Conservation (phyloP, 1,140 invertebrate genomes). For the Macrobrachium nipponense region DNA sequence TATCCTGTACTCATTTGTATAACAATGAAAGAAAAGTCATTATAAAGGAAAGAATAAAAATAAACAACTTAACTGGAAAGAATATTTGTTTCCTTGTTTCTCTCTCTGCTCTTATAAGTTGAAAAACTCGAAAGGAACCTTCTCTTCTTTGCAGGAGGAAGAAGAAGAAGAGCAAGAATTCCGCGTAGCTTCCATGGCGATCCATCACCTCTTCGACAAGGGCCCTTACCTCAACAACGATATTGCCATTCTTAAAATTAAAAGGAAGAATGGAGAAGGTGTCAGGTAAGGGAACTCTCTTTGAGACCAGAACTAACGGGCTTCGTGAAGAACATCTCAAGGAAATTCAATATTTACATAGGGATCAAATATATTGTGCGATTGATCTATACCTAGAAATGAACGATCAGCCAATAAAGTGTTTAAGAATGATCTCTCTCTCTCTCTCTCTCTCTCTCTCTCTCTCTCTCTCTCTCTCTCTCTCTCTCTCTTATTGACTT, state of each 20-base stretch:
- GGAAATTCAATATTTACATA: neutral
- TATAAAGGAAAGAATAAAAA: too few species aligned
- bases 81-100: neutral
- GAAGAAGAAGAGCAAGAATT: constrained; percentile 65
- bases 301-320: too few species aligned
- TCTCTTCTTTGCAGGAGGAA: constrained; percentile 18
- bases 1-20: too few species aligned
- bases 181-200: constrained; percentile 53
- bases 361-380: too few species aligned
- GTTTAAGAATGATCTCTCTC: too few species aligned
- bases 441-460: neutral
- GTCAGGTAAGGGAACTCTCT: constrained; percentile 36
- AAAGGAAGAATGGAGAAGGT: constrained; percentile 55
- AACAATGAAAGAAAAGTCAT: too few species aligned
- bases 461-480: neutral
- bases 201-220: constrained; percentile 60
- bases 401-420: too few species aligned
- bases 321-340: neutral
- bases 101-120: neutral
- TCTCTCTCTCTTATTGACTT: neutral
- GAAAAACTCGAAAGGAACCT: too few species aligned
- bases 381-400: too few species aligned
- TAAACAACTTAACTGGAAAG: too few species aligned
- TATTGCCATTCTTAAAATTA: constrained; percentile 68
- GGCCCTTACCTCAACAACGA: constrained; percentile 67